A percentile compares a stretch with the other conserved stretches of the same genome.
phyloP scores from a whole-genome alignment of 2,797 vertebrate genomes.

The Trachops cirrhosus region DNA sequence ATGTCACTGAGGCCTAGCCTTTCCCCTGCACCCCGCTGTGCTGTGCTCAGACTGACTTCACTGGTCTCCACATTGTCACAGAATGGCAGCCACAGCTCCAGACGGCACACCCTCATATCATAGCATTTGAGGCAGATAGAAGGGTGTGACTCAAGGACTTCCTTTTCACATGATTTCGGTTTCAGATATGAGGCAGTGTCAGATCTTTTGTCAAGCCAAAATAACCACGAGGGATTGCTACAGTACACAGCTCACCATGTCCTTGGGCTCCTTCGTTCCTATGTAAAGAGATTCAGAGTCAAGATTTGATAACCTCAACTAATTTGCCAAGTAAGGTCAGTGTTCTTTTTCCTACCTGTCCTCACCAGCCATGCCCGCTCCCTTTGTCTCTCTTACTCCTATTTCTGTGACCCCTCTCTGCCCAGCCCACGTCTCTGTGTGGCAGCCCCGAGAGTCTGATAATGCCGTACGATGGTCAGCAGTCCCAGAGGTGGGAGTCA shows the following conservation, averaged over 20 bases:
- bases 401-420: not conserved
- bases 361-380: fast-evolving
- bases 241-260: not conserved
- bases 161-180: not conserved
- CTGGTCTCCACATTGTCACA: not conserved
- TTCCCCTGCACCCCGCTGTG: not conserved
- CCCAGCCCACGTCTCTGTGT: not conserved
- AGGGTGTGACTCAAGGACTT: not conserved
- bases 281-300: not conserved
- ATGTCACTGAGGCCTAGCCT: not conserved
- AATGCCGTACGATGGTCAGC: not conserved
- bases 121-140: not conserved
- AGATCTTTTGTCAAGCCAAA: not conserved
- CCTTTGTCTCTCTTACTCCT: not conserved
- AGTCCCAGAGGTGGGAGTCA: not conserved
- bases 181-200: not conserved
- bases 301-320: not conserved
- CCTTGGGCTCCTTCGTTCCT: not conserved
- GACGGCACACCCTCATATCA: not conserved
- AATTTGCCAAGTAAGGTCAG: not conserved
- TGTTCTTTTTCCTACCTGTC: not conserved
- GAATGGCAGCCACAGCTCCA: not conserved
- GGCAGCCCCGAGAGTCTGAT: not conserved
- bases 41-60: not conserved
- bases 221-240: not conserved